These are phyloP conservation scores for Antigone vipio DNA, from an alignment of 2,113 vertebrate genomes.

Conservation along the genomic window DNA sequence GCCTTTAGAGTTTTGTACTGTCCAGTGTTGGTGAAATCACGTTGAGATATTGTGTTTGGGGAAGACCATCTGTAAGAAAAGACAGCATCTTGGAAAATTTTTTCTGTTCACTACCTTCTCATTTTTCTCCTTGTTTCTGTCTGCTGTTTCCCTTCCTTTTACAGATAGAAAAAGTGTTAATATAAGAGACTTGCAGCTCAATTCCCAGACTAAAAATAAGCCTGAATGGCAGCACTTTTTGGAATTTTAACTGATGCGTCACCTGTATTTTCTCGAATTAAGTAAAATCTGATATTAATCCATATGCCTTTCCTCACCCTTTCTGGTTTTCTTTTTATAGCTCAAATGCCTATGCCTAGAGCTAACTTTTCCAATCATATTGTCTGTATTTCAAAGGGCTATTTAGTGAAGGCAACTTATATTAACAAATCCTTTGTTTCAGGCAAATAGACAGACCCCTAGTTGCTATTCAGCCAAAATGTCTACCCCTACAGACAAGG, in stretches of 20 bases:
- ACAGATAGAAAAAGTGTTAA: background rate
- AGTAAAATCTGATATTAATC: background rate
- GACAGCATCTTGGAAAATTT: background rate
- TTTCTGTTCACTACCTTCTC: background rate
- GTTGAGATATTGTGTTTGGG: background rate
- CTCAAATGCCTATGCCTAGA: too few relatives aligned
- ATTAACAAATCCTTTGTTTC: slow-evolving; percentile 45
- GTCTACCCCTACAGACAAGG: slow-evolving; percentile 79
- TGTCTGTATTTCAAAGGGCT: background rate
- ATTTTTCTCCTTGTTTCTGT: background rate
- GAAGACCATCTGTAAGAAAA: background rate
- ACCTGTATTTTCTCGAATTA: background rate
- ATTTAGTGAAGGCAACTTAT: background rate
- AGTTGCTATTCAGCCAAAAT: slow-evolving; percentile 69
- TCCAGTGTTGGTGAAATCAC: background rate
- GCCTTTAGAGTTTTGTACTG: background rate
- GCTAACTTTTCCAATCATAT: background rate
- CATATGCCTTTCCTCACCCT: background rate
- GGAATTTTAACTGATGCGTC: background rate
- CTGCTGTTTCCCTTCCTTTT: background rate
- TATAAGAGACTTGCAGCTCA: background rate
- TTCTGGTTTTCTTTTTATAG: background rate
- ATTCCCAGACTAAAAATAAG: background rate
- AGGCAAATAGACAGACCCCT: slow-evolving; percentile 74
- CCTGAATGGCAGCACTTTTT: background rate